These are phyloP conservation scores for Silurus lanzhouensis DNA, from an alignment of 2,797 vertebrate species.

Conservation along the genomic window DNA sequence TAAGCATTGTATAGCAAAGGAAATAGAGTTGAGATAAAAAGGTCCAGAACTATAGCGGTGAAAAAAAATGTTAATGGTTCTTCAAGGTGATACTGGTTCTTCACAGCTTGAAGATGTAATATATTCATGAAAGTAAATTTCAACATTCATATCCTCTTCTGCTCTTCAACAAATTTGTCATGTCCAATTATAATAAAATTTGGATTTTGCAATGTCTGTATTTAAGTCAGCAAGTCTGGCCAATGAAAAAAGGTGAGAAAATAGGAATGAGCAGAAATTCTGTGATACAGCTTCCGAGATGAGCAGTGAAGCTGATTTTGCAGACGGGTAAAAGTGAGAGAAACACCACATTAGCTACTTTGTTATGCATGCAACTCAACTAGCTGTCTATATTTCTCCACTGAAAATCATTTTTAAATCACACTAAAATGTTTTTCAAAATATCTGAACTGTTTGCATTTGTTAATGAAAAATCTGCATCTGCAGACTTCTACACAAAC, in stretches of 20 bases:
- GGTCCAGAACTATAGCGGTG: not conserved
- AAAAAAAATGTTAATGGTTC: not conserved
- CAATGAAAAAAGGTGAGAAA: not conserved
- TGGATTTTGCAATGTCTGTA: not conserved
- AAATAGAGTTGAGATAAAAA: not conserved
- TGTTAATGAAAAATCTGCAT: not conserved
- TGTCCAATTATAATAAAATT: not conserved
- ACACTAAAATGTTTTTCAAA: not conserved
- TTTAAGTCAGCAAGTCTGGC: not conserved
- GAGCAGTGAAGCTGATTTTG: not conserved
- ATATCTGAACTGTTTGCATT: not conserved
- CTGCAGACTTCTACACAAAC: not conserved
- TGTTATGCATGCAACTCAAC: not conserved
- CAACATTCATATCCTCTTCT: not conserved
- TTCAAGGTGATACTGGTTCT: not conserved
- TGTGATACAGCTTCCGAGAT: not conserved
- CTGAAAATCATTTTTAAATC: not conserved
- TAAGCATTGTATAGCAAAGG: not conserved
- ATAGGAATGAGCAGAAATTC: not conserved
- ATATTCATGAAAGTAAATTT: not conserved
- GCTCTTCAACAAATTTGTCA: not conserved
- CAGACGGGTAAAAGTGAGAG: not conserved
- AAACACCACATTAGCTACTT: not conserved
- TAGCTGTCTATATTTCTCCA: not conserved
- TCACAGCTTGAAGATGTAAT: not conserved